Percentiles rank a stretch among this genome's conserved stretches.
Conservation (phyloP, 2,797 vertebrate species). For the Gymnopithys bicolor region DNA sequence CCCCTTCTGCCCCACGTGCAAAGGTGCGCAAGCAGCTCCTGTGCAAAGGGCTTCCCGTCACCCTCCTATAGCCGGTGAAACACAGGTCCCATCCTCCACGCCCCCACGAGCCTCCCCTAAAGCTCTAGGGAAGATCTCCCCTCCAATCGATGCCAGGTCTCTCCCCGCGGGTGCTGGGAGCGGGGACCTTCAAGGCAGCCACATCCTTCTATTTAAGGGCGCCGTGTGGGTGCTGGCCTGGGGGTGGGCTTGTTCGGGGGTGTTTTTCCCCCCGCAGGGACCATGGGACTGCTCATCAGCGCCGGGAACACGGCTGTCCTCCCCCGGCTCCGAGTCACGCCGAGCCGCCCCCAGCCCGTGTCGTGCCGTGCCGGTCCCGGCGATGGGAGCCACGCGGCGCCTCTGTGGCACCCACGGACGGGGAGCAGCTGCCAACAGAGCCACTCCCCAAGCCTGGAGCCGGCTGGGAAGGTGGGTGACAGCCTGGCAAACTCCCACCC, state of each 20-base stretch:
- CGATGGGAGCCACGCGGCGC: neutral
- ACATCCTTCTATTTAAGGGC: neutral
- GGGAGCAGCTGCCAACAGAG: constrained; percentile 39
- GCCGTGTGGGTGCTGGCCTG: rapidly evolving
- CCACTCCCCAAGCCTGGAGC: neutral
- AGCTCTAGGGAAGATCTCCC: neutral
- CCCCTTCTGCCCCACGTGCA: neutral
- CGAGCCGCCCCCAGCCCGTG: neutral
- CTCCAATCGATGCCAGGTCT: rapidly evolving
- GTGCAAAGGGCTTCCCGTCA: rapidly evolving
- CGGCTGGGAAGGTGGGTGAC: neutral
- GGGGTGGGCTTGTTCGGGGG: neutral
- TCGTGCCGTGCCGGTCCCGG: neutral
- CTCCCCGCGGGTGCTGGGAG: neutral
- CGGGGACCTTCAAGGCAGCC: neutral
- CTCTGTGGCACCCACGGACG: neutral
- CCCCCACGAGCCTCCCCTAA: neutral
- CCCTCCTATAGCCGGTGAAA: rapidly evolving
- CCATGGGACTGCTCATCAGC: neutral
- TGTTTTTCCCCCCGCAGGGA: neutral
- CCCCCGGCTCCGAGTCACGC: neutral
- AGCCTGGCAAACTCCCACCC: neutral
- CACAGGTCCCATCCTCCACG: neutral
- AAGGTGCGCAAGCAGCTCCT: neutral
- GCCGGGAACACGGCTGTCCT: neutral